Evolutionary conservation across 2,113 vertebrate genomes (phyloP), one percentile per base, ranked within the genome.

Genomic region (Alosa alosa): DNA sequence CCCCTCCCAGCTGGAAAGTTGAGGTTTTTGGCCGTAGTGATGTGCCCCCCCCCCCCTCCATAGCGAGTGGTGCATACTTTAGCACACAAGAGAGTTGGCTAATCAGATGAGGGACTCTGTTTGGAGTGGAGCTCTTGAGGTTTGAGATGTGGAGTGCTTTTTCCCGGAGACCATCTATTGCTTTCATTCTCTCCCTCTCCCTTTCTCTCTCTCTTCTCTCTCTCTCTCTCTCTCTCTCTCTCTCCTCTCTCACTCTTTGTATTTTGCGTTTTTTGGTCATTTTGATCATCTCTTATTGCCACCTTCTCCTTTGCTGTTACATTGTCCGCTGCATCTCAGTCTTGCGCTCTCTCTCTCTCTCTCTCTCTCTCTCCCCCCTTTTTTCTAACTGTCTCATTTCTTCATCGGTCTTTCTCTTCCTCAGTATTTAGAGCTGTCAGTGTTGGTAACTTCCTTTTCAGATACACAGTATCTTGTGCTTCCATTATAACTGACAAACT

Each of bases 41-140:
- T 78, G 68, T 82, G 68, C 82, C 86, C 86, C 25, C 31, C 10
- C 15, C 10, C 10, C 9, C 9, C 64, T 0, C 22, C 57, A n/a
- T 84, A 83, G 86, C 85, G 86, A 91, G 87, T 85, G 87, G 85
- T 78, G 87, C 88, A 91, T 86, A 88, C 83, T 88, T 88, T 49
- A 83, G 72, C 86, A 86, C 90, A 87, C 88, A 31, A 89, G 90
- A 89, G 88, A 85, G 85, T 88, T 89, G 87, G 86, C 88, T 89
- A 91, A 91, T 91, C 88, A 89, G 85, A 91, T 72, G 64, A 57
- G 86, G 82, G 78, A 81, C 84, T 87, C 88, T 88, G 85, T 90
- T 90, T 90, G 84, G 83, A 90, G 89, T 86, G 83, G 82, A 86
- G 83, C 52, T 55, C 52, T 84, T 60, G 83, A 88, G 81, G 81